Conservation (phyloP, 2,888 invertebrate species). For the Invenusta paracnida region DNA sequence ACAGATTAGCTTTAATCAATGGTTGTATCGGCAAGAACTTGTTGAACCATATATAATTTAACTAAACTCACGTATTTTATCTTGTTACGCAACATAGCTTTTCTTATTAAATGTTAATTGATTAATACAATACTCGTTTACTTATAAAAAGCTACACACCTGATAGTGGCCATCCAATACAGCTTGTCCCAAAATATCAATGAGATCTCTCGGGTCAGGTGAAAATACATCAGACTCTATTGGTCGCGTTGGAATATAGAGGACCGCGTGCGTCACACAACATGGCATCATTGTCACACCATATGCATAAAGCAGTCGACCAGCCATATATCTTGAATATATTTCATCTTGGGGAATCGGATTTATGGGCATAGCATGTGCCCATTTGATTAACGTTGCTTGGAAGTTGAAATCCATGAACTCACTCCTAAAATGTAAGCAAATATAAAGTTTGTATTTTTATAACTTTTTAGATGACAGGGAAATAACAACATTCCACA, state of each 20-base stretch:
- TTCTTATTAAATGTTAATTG: too few relatives aligned
- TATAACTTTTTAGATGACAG: too few relatives aligned
- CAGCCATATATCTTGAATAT: not conserved
- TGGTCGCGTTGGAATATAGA: not conserved
- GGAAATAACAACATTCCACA: too few relatives aligned
- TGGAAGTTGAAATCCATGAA: not conserved
- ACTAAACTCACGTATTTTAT: too few relatives aligned
- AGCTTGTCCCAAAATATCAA: not conserved
- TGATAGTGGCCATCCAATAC: not conserved
- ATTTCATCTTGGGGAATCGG: not conserved
- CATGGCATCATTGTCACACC: not conserved
- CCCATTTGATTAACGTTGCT: not conserved
- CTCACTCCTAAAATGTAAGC: not conserved
- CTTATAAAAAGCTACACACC: too few relatives aligned
- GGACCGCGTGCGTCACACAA: not conserved
- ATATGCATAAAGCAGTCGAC: not conserved
- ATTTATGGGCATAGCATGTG: not conserved
- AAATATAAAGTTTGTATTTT: too few relatives aligned
- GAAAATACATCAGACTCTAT: not conserved
- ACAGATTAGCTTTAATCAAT: too few relatives aligned
- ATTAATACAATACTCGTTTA: too few relatives aligned
- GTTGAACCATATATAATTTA: too few relatives aligned
- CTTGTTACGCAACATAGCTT: too few relatives aligned
- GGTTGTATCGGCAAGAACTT: too few relatives aligned
- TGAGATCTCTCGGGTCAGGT: not conserved